A percentile compares a stretch with the other conserved stretches of the same genome.
Conservation (phyloP, 2,113 vertebrate species). For the Apodemus speciosus region DNA sequence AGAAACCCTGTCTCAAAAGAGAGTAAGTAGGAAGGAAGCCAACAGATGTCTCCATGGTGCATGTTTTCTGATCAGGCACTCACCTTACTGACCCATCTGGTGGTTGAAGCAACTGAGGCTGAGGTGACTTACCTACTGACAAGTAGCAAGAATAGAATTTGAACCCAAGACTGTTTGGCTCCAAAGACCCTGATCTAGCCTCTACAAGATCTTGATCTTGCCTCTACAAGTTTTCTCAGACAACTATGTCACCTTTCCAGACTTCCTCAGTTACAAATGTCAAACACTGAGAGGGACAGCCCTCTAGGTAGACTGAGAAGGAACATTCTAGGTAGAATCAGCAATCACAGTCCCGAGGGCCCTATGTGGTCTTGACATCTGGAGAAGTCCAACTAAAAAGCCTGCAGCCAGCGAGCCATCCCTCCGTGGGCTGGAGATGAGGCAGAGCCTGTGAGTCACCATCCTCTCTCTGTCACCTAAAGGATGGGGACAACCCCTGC, state of each 20-base stretch:
- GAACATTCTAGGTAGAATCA: background rate
- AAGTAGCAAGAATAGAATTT: background rate
- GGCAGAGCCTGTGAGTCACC: conserved; percentile 3
- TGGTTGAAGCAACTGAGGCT: background rate
- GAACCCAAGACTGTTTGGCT: background rate
- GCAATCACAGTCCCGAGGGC: background rate
- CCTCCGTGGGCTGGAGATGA: background rate
- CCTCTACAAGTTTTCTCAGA: background rate
- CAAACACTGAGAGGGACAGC: background rate
- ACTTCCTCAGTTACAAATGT: background rate
- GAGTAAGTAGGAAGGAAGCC: background rate
- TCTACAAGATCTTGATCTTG: background rate
- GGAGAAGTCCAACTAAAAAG: background rate
- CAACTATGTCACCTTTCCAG: background rate
- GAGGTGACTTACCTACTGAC: background rate
- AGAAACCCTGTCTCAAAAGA: background rate
- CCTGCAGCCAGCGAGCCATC: background rate
- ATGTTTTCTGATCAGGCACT: background rate
- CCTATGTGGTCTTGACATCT: background rate
- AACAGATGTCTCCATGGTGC: background rate
- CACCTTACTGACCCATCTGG: background rate
- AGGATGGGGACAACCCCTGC: background rate
- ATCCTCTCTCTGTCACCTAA: conserved; percentile 18
- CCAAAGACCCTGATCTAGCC: background rate
- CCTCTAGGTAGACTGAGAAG: background rate